phyloP scores from a whole-genome alignment of 2,797 vertebrate species.

The Danio jaintianensis region DNA sequence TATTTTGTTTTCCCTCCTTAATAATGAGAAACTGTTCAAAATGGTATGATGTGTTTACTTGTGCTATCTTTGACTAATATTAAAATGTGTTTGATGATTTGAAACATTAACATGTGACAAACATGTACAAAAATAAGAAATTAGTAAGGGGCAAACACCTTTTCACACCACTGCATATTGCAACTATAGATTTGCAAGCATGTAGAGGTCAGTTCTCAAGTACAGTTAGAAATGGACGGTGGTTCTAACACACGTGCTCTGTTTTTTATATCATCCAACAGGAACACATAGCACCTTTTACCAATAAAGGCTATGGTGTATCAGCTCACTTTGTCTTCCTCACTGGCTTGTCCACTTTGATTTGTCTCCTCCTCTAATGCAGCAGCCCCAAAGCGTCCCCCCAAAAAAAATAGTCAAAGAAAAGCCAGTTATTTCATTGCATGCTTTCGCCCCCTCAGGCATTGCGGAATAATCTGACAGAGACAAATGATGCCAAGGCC shows the following conservation, averaged over 20 bases:
- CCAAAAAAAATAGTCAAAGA: constrained; percentile 33
- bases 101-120: too few relatives aligned
- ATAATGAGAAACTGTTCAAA: too few relatives aligned
- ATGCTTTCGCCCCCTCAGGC: constrained; percentile 11
- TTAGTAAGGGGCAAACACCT: too few relatives aligned
- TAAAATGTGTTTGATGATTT: too few relatives aligned
- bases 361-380: constrained; percentile 24
- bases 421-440: constrained; percentile 20
- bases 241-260: not conserved
- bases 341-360: constrained; percentile 32
- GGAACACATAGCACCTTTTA: constrained; percentile 13
- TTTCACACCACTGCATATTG: too few relatives aligned
- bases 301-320: constrained; percentile 27
- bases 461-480: constrained; percentile 68
- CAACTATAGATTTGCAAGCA: not conserved
- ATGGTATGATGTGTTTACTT: too few relatives aligned
- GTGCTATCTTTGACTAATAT: too few relatives aligned
- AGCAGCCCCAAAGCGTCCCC: constrained; percentile 18
- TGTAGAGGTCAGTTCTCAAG: not conserved
- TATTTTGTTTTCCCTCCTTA: too few relatives aligned
- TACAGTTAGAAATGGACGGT: not conserved
- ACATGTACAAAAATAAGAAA: too few relatives aligned
- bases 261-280: not conserved
- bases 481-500: constrained; percentile 72
- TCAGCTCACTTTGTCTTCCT: constrained; percentile 47